Conservation (phyloP, 37 sponge, comb jelly and placozoan species). For the Cladorhizidae sp. region DNA sequence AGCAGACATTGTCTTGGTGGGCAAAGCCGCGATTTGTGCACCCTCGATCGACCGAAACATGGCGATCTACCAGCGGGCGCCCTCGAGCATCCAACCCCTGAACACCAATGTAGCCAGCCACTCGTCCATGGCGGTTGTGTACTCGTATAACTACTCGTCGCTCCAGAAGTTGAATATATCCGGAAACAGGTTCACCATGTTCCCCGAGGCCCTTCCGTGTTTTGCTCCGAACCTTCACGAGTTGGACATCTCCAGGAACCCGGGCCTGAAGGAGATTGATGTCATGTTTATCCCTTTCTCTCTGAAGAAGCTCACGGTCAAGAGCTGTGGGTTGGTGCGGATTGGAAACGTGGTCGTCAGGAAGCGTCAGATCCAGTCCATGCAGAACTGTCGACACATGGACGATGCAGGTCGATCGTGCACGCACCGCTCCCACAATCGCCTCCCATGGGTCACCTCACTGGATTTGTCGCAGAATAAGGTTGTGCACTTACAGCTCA, state of each 20-base stretch:
- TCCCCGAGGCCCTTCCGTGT: slow-evolving; percentile 69
- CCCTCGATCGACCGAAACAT: neutral
- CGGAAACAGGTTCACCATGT: slow-evolving; percentile 41
- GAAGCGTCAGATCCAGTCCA: neutral
- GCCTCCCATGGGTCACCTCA: slow-evolving; percentile 27
- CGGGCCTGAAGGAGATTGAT: slow-evolving; percentile 30
- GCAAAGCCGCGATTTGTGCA: neutral
- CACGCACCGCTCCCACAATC: slow-evolving; percentile 50
- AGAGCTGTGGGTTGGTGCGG: slow-evolving; percentile 14
- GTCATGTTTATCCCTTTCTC: slow-evolving; percentile 40
- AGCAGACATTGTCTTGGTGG: slow-evolving; percentile 5
- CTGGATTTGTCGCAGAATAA: slow-evolving; percentile 53
- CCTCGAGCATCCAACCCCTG: slow-evolving; percentile 10
- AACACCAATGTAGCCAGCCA: neutral
- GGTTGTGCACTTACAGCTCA: slow-evolving; percentile 43
- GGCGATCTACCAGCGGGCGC: neutral
- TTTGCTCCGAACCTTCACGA: slow-evolving; percentile 70
- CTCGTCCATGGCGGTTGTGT: neutral
- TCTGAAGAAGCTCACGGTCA: slow-evolving; percentile 46
- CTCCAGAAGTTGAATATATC: slow-evolving; percentile 56
- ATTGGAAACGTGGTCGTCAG: slow-evolving; percentile 34
- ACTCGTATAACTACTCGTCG: slow-evolving; percentile 40
- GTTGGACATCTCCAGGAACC: slow-evolving; percentile 58
- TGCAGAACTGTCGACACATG: slow-evolving; percentile 26
- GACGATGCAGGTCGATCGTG: slow-evolving; percentile 22